phyloP scores from a whole-genome alignment of 2,113 vertebrate genomes.

The Mystacornis crossleyi region DNA sequence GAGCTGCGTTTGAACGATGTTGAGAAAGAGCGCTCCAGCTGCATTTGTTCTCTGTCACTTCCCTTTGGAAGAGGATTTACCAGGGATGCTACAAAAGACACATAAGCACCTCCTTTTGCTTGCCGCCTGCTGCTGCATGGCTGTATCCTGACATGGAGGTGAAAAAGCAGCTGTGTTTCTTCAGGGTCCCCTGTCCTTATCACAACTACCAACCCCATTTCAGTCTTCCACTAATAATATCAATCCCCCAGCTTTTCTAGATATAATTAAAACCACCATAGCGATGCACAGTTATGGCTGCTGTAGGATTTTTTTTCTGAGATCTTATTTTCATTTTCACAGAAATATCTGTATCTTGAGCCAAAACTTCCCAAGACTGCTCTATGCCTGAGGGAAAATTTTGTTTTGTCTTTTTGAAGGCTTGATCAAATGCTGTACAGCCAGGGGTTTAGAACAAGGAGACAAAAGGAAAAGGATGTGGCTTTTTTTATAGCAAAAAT shows the following conservation, averaged over 20 bases:
- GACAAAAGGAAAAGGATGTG: background rate
- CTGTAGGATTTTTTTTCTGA: background rate
- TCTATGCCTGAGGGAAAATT: slow-evolving; percentile 25
- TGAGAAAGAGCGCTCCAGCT: background rate
- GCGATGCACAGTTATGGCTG: background rate
- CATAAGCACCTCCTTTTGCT: background rate
- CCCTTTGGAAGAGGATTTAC: background rate
- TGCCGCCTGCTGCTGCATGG: background rate
- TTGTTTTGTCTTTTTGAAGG: slow-evolving; percentile 19
- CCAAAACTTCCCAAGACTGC: slow-evolving; percentile 8
- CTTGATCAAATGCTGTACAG: slow-evolving; percentile 32
- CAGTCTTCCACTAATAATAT: background rate
- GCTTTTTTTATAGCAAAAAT: background rate
- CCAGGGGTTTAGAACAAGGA: slow-evolving; percentile 16
- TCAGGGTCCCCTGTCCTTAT: background rate
- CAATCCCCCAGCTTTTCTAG: background rate
- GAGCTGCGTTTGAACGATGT: background rate
- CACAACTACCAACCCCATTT: background rate
- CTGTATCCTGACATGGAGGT: background rate
- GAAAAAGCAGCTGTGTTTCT: background rate
- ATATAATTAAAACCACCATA: background rate
- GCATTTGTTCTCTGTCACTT: background rate
- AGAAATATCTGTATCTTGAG: background rate
- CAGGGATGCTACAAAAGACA: background rate
- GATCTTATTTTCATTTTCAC: background rate